Evolutionary conservation across 2,113 vertebrate species (phyloP), one percentile per base, ranked within the genome.

Genomic region (Protobothrops flavoviridis): DNA sequence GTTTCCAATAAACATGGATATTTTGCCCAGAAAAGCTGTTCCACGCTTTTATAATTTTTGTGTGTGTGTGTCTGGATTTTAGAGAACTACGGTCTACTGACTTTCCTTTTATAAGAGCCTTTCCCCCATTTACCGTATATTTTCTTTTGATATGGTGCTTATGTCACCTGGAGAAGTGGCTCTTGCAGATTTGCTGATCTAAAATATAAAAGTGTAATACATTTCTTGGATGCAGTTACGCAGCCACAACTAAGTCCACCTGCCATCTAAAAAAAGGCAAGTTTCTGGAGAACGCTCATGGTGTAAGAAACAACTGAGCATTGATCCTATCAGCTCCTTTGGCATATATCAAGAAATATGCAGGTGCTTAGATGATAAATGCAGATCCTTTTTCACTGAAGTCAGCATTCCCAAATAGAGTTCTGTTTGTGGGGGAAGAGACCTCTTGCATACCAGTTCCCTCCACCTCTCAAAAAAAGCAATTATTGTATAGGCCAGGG

Each of bases 371-470:
- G 64, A 95, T 91, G 87, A 91, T 50, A 89, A 92, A 95, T 93
- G 93, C 94, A 96, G 96, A 92, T 91, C 96, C 94, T 33, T 95
- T 97, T 97, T 96, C 93, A 93, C 91, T 69, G 10, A 94, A 94
- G 94, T 97, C 96, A 97, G 95, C 94, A 93, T 93, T 97, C 93
- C 55, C 88, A 69, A 96, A 1, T 87, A 91, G 45, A 95, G 90
- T 92, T 87, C 91, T 96, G 94, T 81, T 39, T 91, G 94, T 93
- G 95, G 92, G 92, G 88, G 52, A 90, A 92, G 95, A 92, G 90
- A 93, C 45, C 17, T 53, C 52, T 86, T 89, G 20, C 26, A 87
- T 61, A 91, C 93, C 92, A 94, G 74, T 95, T 97, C 91, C 91
- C 26, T 26, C n/a, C 94, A 61, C 26, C 50, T 52, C 39, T 24